phyloP scores from a whole-genome alignment of 2,113 vertebrate species.

The Solenodon paradoxus region DNA sequence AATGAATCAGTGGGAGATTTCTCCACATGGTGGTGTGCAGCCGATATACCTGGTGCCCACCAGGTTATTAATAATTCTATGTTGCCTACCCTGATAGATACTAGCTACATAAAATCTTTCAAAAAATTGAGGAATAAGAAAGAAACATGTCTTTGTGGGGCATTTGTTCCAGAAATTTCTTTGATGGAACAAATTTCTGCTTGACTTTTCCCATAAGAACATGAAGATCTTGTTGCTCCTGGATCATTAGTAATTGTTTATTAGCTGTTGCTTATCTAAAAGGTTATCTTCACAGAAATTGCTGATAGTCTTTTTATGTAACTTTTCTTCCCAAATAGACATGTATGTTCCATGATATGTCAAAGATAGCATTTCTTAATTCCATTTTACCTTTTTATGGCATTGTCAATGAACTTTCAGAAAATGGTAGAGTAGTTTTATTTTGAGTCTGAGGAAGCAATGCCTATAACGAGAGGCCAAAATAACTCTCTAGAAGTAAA shows the following conservation, averaged over 20 bases:
- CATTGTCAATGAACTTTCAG: not conserved
- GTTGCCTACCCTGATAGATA: not conserved
- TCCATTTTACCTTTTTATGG: not conserved
- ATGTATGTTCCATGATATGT: not conserved
- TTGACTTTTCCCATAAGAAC: not conserved
- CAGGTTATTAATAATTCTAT: not conserved
- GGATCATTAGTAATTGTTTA: not conserved
- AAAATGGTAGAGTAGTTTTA: conserved; percentile 8
- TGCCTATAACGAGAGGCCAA: not conserved
- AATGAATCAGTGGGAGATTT: not conserved
- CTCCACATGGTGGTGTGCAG: not conserved
- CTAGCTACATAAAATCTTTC: not conserved
- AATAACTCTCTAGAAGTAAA: not conserved
- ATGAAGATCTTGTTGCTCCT: not conserved
- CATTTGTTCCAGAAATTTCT: not conserved
- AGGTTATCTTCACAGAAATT: not conserved
- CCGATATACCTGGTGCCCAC: not conserved
- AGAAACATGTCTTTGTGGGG: not conserved
- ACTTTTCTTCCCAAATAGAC: not conserved
- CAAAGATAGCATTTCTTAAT: not conserved
- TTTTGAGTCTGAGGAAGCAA: conserved; percentile 34
- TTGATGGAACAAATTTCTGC: not conserved
- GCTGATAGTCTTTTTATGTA: not conserved
- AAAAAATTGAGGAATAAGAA: not conserved
- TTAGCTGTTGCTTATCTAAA: not conserved